These are phyloP conservation scores for Diorhabda elongata DNA, from an alignment of 1,140 invertebrate genomes.

Conservation along the genomic window DNA sequence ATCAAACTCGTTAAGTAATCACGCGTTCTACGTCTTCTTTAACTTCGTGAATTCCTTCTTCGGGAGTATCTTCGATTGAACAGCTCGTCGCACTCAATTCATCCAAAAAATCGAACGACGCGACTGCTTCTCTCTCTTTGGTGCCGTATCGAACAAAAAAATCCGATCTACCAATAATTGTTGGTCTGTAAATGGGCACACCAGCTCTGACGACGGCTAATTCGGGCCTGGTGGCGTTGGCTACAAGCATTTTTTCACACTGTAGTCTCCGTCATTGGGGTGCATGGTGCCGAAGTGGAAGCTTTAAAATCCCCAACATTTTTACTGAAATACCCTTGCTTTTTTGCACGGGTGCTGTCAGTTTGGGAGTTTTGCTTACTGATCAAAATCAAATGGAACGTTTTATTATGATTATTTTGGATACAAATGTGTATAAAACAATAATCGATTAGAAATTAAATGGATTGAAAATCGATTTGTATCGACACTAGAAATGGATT, in stretches of 20 bases:
- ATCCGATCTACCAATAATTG: constrained; percentile 68
- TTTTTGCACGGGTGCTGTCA: background rate
- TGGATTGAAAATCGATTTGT: too few relatives aligned
- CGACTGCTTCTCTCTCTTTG: constrained; percentile 69
- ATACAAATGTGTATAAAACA: too few relatives aligned
- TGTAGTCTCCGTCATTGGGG: constrained; percentile 45
- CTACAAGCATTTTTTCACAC: constrained; percentile 49
- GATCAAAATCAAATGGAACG: background rate
- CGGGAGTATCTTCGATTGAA: constrained; percentile 47
- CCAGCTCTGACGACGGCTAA: constrained; percentile 50
- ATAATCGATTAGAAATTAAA: too few relatives aligned
- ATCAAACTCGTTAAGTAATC: too few relatives aligned
- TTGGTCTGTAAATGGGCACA: constrained; percentile 50
- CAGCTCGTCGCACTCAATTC: constrained; percentile 56
- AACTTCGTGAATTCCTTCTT: constrained; percentile 23
- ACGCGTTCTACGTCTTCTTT: constrained; percentile 7
- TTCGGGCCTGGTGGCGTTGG: constrained; percentile 56
- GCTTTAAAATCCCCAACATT: constrained; percentile 47
- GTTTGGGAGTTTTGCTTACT: constrained; percentile 9
- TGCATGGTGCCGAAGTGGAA: constrained; percentile 48
- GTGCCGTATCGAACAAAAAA: constrained; percentile 75
- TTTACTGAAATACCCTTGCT: constrained; percentile 36
- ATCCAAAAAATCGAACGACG: constrained; percentile 74
- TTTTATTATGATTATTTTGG: too few relatives aligned
- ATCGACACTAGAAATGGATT: too few relatives aligned